Percentiles rank a stretch among this genome's conserved stretches.
Conservation (phyloP, 2,113 vertebrate species). For the Neopipo cinnamomea region DNA sequence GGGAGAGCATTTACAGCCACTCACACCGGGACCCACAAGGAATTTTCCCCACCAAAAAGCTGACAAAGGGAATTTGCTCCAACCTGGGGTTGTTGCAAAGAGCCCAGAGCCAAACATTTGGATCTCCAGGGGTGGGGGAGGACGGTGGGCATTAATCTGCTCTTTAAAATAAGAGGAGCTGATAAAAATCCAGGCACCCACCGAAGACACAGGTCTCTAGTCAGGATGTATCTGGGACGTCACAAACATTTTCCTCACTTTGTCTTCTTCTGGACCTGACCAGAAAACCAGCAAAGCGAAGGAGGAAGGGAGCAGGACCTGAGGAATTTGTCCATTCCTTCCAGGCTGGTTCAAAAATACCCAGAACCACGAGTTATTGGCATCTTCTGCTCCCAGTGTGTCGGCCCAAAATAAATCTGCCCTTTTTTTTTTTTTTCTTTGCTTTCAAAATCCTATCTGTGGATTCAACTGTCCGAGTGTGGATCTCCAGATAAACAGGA, state of each 20-base stretch:
- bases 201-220: too few relatives aligned
- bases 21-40: not conserved
- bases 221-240: not conserved
- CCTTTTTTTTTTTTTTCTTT: not conserved
- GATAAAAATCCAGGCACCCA: not conserved
- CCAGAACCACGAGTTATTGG: not conserved
- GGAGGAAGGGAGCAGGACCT: not conserved
- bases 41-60: not conserved
- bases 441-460: not conserved
- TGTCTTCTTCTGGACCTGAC: not conserved
- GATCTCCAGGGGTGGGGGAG: not conserved
- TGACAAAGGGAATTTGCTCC: not conserved
- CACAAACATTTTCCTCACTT: not conserved
- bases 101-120: not conserved
- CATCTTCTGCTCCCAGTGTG: not conserved
- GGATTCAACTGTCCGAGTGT: not conserved
- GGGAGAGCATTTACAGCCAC: not conserved
- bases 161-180: not conserved
- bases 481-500: constrained; percentile 18
- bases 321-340: not conserved
- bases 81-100: fast-evolving
- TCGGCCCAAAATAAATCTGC: not conserved
- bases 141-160: not conserved
- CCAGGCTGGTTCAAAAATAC: constrained; percentile 1
- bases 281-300: not conserved